Base-by-base conservation (phyloP, 2,113 vertebrate genomes). In the Cettia cetti region DNA sequence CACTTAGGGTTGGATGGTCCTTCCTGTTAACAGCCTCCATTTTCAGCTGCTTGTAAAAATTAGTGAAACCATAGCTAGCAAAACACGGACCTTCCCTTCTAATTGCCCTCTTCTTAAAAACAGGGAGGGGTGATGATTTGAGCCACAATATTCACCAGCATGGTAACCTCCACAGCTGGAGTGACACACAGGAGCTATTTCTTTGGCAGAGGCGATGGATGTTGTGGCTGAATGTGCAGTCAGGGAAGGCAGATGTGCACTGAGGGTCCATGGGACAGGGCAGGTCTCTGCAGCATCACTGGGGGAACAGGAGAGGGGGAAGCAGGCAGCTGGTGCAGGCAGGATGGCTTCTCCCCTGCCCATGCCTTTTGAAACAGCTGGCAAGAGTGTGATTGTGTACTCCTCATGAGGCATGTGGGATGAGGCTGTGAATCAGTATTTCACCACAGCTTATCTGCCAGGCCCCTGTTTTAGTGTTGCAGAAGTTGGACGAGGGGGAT, bases 211-310 rank as follows among this genome's bases (percentile, higher is more conserved):
- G 12, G 26, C 15, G 42, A 37, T 14, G 28, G 47, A 28, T 3
- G 21, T 24, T 27, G 81, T 27, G 28, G 20, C 42, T 76, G 75
- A n/a, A 24, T 1, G 0, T 23, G 70, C 31, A n/a, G n/a, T 26
- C 1, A 5, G 44, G 26, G 53, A 80, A 76, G 63, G 23, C 0
- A 1, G 52, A 35, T 2, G 6, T 2, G 8, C 1, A 11, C 20
- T 30, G 61, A 39, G 63, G 27, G 7, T 66, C 39, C 0, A 4
- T 3, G 40, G 63, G 63, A 49, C 27, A 19, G n/a, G 68, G 14
- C 44, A 83, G 45, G 40, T 68, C 33, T 39, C 71, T 0, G 2
- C 47, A 28, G 44, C 42, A 16, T 33, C 0, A 0, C 6, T 4
- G n/a, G 1, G 16, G 16, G 11, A 9, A 0, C 30, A 18, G 4